Evolutionary conservation across 2,888 invertebrate genomes (phyloP).

Genomic region (Pristionchus entomophagus): DNA sequence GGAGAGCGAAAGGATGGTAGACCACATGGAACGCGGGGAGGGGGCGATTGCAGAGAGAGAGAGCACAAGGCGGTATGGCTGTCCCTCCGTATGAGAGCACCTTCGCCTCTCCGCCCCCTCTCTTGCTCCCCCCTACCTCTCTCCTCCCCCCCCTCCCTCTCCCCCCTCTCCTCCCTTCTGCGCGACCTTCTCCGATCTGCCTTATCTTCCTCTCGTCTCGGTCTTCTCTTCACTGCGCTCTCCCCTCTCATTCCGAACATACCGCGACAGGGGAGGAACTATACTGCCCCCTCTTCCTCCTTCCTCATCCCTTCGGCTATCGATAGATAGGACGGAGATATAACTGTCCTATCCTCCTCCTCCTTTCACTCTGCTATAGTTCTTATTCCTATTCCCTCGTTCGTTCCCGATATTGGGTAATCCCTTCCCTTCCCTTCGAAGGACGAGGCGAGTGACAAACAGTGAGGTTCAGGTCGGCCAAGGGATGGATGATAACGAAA

Average conservation of each 20-base stretch:
- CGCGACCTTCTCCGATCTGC: not conserved
- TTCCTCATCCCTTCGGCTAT: conserved; percentile 11
- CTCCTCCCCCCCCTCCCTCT: not conserved
- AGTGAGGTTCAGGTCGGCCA: conserved; percentile 13
- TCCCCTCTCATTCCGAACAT: conserved; percentile 43
- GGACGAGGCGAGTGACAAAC: conserved; percentile 18
- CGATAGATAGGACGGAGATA: conserved; percentile 41
- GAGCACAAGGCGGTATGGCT: conserved; percentile 25
- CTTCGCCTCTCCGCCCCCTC: not conserved
- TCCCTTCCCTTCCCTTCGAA: not conserved
- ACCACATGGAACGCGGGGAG: conserved; percentile 60
- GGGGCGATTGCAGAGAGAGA: not conserved
- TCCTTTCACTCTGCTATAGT: conserved; percentile 30
- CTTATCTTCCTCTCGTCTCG: conserved; percentile 38
- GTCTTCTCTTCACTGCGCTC: not conserved
- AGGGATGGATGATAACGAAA: conserved; percentile 26
- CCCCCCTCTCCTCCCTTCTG: conserved; percentile 14
- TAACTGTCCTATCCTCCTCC: not conserved
- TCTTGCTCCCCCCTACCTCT: not conserved
- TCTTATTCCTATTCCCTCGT: not conserved
- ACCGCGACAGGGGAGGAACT: conserved; percentile 26
- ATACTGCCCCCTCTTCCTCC: conserved; percentile 29
- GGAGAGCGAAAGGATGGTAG: conserved; percentile 89
- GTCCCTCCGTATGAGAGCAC: conserved; percentile 38
- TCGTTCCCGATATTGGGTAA: not conserved